These are phyloP conservation scores for Stichodactyla mertensii DNA, from an alignment of 64 coral and sea anemone species.

Conservation along the genomic window DNA sequence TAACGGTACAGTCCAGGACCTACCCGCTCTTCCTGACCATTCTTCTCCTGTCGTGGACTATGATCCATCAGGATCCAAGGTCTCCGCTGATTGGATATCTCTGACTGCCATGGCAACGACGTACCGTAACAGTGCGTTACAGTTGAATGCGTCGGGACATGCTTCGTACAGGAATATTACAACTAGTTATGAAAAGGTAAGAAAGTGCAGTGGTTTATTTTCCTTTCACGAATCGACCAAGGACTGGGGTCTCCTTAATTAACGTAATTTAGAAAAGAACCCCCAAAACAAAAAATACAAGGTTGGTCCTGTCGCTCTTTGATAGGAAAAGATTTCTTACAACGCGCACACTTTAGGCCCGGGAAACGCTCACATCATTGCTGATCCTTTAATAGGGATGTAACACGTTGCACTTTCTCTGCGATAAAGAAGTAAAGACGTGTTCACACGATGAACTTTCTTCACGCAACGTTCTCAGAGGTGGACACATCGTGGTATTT, in stretches of 20 bases:
- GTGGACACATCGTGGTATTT: no score
- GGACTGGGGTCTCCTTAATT: neutral
- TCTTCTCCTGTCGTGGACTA: constrained; percentile 54
- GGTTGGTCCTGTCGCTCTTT: no score
- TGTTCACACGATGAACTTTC: no score
- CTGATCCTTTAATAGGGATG: no score
- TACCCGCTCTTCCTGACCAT: constrained; percentile 9
- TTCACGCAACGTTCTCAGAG: no score
- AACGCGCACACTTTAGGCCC: no score
- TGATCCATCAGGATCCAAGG: constrained; percentile 39
- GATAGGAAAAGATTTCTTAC: no score
- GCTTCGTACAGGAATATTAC: constrained; percentile 61
- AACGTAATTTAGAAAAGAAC: no score
- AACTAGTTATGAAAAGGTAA: constrained; percentile 76
- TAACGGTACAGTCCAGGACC: constrained; percentile 64
- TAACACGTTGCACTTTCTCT: no score
- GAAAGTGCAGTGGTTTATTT: neutral
- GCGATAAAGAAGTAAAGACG: no score
- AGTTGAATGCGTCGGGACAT: constrained; percentile 53
- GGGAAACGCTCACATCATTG: no score
- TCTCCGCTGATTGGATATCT: constrained; percentile 53
- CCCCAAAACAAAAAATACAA: neutral
- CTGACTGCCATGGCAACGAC: constrained; percentile 69
- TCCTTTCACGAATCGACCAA: neutral
- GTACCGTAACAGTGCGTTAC: constrained; percentile 29